A percentile compares a stretch with the other conserved stretches of the same genome.
Conservation (phyloP, 2,888 invertebrate genomes). For the Idaea aversata region DNA sequence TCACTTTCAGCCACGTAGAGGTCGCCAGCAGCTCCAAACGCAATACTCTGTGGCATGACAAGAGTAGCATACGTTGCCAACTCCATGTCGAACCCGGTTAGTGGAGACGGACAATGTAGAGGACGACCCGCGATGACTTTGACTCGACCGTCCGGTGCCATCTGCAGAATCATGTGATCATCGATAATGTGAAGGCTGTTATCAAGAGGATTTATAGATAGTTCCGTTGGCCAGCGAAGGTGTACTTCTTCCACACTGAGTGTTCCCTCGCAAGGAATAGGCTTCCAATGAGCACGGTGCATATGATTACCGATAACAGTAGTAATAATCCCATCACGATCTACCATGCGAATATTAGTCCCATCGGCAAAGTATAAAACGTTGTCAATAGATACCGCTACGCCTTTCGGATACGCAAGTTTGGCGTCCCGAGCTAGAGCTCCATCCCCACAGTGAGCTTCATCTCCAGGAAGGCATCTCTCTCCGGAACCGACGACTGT, state of each 20-base stretch:
- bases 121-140: conserved; percentile 97
- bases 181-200: conserved; percentile 97
- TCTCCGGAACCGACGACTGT: conserved; percentile 97
- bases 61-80: conserved; percentile 94
- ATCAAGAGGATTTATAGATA: conserved; percentile 96
- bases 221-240: conserved; percentile 96
- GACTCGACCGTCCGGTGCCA: conserved; percentile 94
- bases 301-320: conserved; percentile 96
- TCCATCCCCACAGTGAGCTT: conserved; percentile 97
- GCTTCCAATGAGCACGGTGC: conserved; percentile 96
- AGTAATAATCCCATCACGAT: conserved; percentile 93
- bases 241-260: conserved; percentile 95
- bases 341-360: conserved; percentile 95
- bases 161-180: conserved; percentile 95
- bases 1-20: conserved; percentile 97
- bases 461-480: conserved; percentile 94
- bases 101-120: conserved; percentile 92
- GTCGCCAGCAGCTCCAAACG: conserved; percentile 95
- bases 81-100: conserved; percentile 89
- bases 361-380: conserved; percentile 97
- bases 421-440: conserved; percentile 95
- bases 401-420: conserved; percentile 97
- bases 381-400: conserved; percentile 95
- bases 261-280: conserved; percentile 95
- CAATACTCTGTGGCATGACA: conserved; percentile 96